Evolutionary conservation across 2,888 invertebrate species (phyloP).

Genomic region (Pardosa pseudoannulata): DNA sequence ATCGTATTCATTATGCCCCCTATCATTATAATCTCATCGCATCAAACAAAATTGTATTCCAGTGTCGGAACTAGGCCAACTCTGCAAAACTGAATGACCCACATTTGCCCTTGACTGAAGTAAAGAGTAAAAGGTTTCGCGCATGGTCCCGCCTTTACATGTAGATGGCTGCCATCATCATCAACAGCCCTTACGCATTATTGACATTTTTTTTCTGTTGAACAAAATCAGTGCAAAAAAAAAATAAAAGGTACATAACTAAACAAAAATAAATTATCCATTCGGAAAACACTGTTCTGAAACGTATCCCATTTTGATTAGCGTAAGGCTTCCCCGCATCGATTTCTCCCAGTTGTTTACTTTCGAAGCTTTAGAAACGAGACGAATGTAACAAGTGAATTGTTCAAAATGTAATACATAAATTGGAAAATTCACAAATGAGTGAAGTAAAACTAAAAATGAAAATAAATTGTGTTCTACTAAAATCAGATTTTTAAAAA

Average conservation of each 20-base stretch:
- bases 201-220: background rate
- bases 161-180: conserved; percentile 40
- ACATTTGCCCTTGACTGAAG: conserved; percentile 67
- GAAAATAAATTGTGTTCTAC: too few species aligned
- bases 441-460: too few species aligned
- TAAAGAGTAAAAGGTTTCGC: conserved; percentile 49
- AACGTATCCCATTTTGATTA: background rate
- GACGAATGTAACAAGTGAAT: background rate
- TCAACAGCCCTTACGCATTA: conserved; percentile 13
- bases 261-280: background rate
- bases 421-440: too few species aligned
- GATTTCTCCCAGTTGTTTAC: conserved; percentile 3
- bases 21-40: too few species aligned
- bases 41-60: background rate
- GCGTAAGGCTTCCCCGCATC: background rate
- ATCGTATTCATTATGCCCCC: too few species aligned
- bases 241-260: background rate
- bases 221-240: conserved; percentile 14
- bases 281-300: background rate
- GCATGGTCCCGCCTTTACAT: conserved; percentile 39
- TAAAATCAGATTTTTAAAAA: too few species aligned
- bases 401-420: background rate
- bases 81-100: conserved; percentile 47
- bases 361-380: background rate
- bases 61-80: conserved; percentile 23